phyloP scores from a whole-genome alignment of 2,797 vertebrate species.

The Pantherophis alleghaniensis region DNA sequence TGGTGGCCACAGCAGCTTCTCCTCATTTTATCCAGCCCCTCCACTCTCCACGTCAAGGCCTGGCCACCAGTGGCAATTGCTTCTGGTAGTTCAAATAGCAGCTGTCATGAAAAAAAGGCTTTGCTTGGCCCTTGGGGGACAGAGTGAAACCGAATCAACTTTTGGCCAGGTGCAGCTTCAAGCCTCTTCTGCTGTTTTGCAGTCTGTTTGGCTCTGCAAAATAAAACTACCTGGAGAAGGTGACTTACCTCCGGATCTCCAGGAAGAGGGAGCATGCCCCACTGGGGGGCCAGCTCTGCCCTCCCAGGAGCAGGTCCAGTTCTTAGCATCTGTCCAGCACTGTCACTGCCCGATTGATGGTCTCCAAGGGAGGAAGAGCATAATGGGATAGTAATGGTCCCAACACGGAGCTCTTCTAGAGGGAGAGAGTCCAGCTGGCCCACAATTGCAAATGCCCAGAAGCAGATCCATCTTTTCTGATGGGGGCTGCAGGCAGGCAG shows the following conservation, averaged over 20 bases:
- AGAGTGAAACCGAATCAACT: not conserved
- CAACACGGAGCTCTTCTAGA: conserved; percentile 58
- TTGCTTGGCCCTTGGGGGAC: not conserved
- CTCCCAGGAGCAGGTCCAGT: conserved; percentile 18
- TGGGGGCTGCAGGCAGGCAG: conserved; percentile 1
- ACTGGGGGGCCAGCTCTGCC: not conserved
- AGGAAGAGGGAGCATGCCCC: not conserved
- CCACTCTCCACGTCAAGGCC: no score
- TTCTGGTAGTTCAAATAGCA: no score
- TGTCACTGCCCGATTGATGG: conserved; percentile 47
- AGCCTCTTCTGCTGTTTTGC: not conserved
- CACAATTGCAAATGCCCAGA: conserved; percentile 50
- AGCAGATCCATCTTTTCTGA: not conserved
- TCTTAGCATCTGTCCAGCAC: conserved; percentile 36
- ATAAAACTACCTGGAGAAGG: no score
- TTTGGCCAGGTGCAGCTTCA: not conserved
- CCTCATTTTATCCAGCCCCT: no score
- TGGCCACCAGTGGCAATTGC: no score
- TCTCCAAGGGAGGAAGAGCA: conserved; percentile 71
- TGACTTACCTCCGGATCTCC: not conserved
- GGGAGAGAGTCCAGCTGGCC: conserved; percentile 60
- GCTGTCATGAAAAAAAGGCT: not conserved
- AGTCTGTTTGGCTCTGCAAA: no score
- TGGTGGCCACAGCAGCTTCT: no score
- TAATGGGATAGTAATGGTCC: conserved; percentile 77